Evolutionary conservation across 2,113 vertebrate genomes (phyloP).

Genomic region (Brienomyrus brachyistius): DNA sequence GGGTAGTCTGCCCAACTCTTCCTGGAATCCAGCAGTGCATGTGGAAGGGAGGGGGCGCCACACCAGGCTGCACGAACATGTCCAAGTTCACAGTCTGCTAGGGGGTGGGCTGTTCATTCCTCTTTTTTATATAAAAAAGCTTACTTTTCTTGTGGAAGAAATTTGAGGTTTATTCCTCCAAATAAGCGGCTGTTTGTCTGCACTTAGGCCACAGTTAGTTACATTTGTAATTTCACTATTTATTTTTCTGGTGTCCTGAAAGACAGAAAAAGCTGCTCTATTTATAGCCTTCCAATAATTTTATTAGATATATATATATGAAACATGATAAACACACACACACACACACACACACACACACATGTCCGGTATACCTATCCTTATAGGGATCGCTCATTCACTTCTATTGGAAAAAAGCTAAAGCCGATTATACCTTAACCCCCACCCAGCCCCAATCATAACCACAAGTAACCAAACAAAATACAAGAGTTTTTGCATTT

Average conservation of each 20-base stretch:
- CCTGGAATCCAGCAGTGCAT: slow-evolving; percentile 1
- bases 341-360: no score
- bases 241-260: neutral
- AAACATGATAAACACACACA: neutral
- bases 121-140: neutral
- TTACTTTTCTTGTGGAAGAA: neutral
- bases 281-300: neutral
- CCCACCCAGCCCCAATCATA: no score
- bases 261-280: neutral
- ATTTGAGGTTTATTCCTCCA: neutral
- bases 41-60: neutral
- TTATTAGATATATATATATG: neutral
- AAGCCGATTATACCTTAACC: no score
- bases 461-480: no score
- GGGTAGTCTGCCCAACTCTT: neutral
- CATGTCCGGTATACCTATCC: no score
- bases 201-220: neutral
- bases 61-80: neutral
- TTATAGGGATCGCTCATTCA: no score
- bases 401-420: no score
- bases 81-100: neutral
- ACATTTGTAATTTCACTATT: neutral
- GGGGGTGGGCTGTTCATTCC: neutral
- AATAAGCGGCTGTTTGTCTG: neutral
- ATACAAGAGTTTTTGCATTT: no score